Base-by-base conservation (phyloP, 2,113 vertebrate species). In the Lichenostomus cassidix region DNA sequence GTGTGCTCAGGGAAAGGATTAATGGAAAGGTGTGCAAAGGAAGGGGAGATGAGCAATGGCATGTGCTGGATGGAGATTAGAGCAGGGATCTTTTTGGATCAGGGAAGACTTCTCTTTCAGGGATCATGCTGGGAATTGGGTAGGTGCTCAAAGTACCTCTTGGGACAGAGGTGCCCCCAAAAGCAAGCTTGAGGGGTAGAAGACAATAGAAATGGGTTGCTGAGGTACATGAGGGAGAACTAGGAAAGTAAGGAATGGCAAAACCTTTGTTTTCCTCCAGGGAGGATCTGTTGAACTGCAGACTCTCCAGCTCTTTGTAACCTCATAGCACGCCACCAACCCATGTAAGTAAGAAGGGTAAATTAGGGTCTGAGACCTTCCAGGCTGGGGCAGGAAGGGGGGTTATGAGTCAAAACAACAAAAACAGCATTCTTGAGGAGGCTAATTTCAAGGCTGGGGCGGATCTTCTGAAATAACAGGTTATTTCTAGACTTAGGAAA, bases 401-500 rank as follows among this genome's bases (percentile, higher is more conserved):
- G 10, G 10, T 17, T 42, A 53, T 74, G 46, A 87, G 42, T 90
- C 65, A 93, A 94, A 89, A 31, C 63, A 77, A 58, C 31, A 89
- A 95, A 84, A 60, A 11, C 11, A 80, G 9, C 28, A 35, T 10
- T 46, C 41, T 52, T 5, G 3, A 81, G 17, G 47, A 92, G 42
- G 81, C 10, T 75, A 35, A 91, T 87, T 82, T 89, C 68, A 79
- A 81, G 59, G 64, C 3, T 80, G 76, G 46, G 81, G 89, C 78
- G 42, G 74, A 81, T 83, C 29, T 80, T 92, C 68, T 71, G 59
- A 95, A 91, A 82, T 52, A 96, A 90, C 73, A 94, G 75, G 74
- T 80, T 95, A 95, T 97, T 96, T 95, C 75, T 64, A 92, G 89
- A 35, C 25, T 77, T 92, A 62, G 94, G 96, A 97, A 97, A 91